Evolutionary conservation across 2,888 invertebrate genomes (phyloP).

Genomic region (Phalera bucephala): DNA sequence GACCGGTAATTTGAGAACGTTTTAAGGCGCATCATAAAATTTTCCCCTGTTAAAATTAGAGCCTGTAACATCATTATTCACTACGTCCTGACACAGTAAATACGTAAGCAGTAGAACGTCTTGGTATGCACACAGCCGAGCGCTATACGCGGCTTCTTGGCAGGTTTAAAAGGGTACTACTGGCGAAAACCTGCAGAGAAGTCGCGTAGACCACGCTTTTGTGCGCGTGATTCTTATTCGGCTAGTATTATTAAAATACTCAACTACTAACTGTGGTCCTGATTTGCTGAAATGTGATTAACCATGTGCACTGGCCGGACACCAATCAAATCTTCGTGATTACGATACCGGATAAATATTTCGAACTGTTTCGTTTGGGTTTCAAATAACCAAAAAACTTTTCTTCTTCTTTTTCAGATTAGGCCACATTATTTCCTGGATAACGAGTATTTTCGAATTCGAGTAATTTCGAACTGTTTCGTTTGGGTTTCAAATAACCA

Average conservation of each 20-base stretch:
- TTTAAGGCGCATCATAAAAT: conserved; percentile 11
- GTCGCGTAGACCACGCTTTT: too few species aligned
- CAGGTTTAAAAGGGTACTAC: too few species aligned
- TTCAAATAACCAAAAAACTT: conserved; percentile 4
- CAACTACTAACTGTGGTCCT: too few species aligned
- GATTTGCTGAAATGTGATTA: conserved; percentile 5
- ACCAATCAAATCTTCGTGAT: conserved; percentile 1
- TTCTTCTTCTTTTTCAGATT: conserved; percentile 15
- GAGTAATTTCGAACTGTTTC: conserved; percentile 5
- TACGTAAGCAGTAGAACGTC: too few species aligned
- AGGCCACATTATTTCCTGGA: too few species aligned
- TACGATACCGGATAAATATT: conserved; percentile 5
- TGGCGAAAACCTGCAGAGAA: too few species aligned
- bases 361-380: conserved; percentile 6
- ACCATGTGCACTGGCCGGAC: conserved; percentile 8
- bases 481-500: conserved; percentile 6
- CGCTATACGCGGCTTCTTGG: too few species aligned
- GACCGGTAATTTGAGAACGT: conserved; percentile 5
- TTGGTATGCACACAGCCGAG: too few species aligned
- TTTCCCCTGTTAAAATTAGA: conserved; percentile 6
- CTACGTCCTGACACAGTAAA: too few species aligned
- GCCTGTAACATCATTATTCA: conserved; percentile 2
- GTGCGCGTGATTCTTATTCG: too few species aligned
- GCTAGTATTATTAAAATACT: too few species aligned
- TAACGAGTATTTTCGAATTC: neutral